Conservation (phyloP, 2,797 vertebrate species). For the Catharus ustulatus region DNA sequence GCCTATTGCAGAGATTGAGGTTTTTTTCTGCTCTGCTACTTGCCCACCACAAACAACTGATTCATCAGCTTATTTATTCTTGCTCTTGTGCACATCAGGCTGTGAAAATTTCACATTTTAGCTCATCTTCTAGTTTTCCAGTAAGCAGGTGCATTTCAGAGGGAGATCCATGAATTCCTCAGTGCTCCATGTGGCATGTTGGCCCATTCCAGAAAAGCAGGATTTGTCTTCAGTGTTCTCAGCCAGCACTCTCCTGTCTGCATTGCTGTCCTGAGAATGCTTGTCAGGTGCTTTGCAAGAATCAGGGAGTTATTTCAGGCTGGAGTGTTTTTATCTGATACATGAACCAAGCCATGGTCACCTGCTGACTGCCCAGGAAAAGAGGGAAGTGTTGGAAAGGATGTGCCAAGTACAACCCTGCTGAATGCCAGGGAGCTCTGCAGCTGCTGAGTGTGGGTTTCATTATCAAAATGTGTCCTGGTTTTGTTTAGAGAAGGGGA, state of each 20-base stretch:
- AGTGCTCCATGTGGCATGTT: fast-evolving
- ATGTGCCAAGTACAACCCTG: not conserved
- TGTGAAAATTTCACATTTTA: not conserved
- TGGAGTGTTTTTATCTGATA: not conserved
- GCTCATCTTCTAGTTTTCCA: not conserved
- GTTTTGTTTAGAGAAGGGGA: not conserved
- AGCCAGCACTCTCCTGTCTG: not conserved
- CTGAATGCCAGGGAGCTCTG: not conserved
- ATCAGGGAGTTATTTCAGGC: not conserved
- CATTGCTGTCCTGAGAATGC: not conserved
- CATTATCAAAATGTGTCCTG: not conserved
- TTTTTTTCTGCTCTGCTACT: not conserved
- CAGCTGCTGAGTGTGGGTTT: not conserved
- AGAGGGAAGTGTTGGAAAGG: not conserved
- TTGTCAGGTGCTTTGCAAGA: not conserved
- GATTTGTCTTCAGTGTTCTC: not conserved
- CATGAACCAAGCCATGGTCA: not conserved
- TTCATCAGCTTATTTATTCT: not conserved
- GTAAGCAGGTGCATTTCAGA: not conserved
- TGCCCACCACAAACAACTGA: not conserved
- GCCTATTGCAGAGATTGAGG: not conserved
- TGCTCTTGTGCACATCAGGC: not conserved
- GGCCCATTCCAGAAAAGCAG: not conserved
- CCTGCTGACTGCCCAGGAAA: not conserved
- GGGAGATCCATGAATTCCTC: not conserved